phyloP scores from a whole-genome alignment of 2,888 invertebrate genomes.

The Seladonia tumulorum region DNA sequence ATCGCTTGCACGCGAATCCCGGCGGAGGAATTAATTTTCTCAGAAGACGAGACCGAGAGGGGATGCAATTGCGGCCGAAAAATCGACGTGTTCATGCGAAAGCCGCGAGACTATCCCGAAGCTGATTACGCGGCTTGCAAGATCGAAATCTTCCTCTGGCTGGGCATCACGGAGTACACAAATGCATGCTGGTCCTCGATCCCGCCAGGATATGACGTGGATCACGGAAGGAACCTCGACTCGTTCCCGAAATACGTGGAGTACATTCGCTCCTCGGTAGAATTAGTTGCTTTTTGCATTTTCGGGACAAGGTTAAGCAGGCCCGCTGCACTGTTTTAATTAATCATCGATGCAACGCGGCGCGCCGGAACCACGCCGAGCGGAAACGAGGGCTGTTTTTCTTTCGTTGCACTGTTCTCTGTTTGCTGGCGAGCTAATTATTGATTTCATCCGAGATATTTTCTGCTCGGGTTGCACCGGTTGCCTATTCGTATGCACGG shows the following conservation, averaged over 20 bases:
- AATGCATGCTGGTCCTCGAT: conserved; percentile 79
- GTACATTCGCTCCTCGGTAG: conserved; percentile 77
- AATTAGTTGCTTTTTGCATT: background rate
- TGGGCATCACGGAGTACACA: conserved; percentile 77
- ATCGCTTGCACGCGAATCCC: conserved; percentile 85
- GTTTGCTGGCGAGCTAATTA: background rate
- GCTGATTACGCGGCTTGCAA: conserved; percentile 77
- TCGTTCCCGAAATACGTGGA: conserved; percentile 78
- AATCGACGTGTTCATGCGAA: conserved; percentile 77
- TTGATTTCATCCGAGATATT: background rate
- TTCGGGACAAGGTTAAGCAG: conserved; percentile 11
- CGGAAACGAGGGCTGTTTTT: conserved; percentile 1
- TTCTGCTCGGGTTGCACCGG: background rate
- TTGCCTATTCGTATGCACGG: background rate
- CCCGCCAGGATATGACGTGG: conserved; percentile 79
- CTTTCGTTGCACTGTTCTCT: background rate
- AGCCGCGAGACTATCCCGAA: conserved; percentile 60
- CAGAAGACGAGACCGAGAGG: conserved; percentile 83
- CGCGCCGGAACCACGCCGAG: background rate
- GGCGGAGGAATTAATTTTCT: conserved; percentile 85
- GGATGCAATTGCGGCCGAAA: conserved; percentile 85
- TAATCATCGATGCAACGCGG: conserved; percentile 9
- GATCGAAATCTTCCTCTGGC: conserved; percentile 80
- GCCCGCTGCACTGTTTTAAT: conserved; percentile 23
- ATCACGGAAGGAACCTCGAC: conserved; percentile 66